Conservation (phyloP, 2,888 invertebrate genomes). For the Ashinkailepas kermadecensis region DNA sequence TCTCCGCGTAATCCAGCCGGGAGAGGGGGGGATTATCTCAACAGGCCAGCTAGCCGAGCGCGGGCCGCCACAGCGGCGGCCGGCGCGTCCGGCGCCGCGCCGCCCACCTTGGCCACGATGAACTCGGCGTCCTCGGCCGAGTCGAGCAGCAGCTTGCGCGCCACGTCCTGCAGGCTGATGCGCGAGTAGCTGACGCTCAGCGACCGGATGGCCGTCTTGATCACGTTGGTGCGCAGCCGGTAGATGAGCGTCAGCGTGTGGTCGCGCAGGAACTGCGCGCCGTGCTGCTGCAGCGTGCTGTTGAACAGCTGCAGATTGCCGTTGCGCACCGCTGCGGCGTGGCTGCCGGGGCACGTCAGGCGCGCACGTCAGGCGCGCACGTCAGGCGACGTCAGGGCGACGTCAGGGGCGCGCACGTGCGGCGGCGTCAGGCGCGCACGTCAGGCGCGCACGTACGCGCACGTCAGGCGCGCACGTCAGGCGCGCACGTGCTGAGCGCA, state of each 20-base stretch:
- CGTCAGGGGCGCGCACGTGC: too few relatives aligned
- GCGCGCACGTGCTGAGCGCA: too few relatives aligned
- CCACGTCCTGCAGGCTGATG: constrained; percentile 91
- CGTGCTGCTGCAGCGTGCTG: constrained; percentile 31
- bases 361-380: too few relatives aligned
- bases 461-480: too few relatives aligned
- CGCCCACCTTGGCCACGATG: constrained; percentile 74
- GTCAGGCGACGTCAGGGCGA: too few relatives aligned
- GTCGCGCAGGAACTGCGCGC: constrained; percentile 83
- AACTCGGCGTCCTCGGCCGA: constrained; percentile 95
- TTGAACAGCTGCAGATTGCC: constrained; percentile 68
- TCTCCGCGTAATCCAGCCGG: too few relatives aligned
- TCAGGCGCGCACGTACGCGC: too few relatives aligned
- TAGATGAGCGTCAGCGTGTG: constrained; percentile 94
- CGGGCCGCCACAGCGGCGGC: too few relatives aligned
- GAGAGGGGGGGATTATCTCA: too few relatives aligned
- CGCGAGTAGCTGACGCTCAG: constrained; percentile 94
- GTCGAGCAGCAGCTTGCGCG: constrained; percentile 84
- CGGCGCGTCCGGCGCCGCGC: too few relatives aligned
- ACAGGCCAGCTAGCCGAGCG: too few relatives aligned
- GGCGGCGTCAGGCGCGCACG: too few relatives aligned
- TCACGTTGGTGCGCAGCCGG: constrained; percentile 94
- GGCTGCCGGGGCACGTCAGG: background rate
- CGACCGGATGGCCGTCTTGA: constrained; percentile 93
- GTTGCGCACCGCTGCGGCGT: constrained; percentile 61